A percentile compares a stretch with the other conserved stretches of the same genome.
Conservation (phyloP, 1,140 invertebrate species). For the Bombus huntii region DNA sequence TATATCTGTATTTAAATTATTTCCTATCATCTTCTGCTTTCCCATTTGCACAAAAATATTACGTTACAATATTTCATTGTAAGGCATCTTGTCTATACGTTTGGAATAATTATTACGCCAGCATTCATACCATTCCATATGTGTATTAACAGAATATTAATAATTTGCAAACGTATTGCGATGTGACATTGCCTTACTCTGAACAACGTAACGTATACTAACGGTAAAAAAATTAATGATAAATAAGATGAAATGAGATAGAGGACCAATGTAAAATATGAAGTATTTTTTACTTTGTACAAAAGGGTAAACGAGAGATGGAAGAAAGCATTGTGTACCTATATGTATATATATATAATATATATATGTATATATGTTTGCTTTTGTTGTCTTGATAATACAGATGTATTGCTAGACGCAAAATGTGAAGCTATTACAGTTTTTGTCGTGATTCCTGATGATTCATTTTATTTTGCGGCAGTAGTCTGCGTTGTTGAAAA, state of each 20-base stretch:
- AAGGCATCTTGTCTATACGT: constrained; percentile 26
- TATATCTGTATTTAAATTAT: constrained; percentile 59
- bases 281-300: constrained; percentile 64
- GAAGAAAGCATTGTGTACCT: constrained; percentile 58
- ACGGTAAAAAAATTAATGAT: constrained; percentile 59
- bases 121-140: neutral
- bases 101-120: constrained; percentile 7
- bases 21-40: constrained; percentile 56
- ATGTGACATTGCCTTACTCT: constrained; percentile 19
- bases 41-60: constrained; percentile 63
- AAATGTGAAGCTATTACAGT: constrained; percentile 71
- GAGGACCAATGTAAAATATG: constrained; percentile 57
- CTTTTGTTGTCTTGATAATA: constrained; percentile 57
- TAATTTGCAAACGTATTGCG: constrained; percentile 22
- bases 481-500: constrained; percentile 75
- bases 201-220: constrained; percentile 25
- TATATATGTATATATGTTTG: constrained; percentile 57
- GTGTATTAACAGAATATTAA: neutral
- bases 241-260: constrained; percentile 63
- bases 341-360: constrained; percentile 50
- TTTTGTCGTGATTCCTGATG: constrained; percentile 69
- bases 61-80: constrained; percentile 25
- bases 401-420: constrained; percentile 62
- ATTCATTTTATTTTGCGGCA: constrained; percentile 73
- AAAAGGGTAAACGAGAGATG: constrained; percentile 65